Percentiles rank a stretch among this genome's conserved stretches.
These are phyloP conservation scores for Thereva unica DNA, from an alignment of 2,888 invertebrate species.

Conservation along the genomic window DNA sequence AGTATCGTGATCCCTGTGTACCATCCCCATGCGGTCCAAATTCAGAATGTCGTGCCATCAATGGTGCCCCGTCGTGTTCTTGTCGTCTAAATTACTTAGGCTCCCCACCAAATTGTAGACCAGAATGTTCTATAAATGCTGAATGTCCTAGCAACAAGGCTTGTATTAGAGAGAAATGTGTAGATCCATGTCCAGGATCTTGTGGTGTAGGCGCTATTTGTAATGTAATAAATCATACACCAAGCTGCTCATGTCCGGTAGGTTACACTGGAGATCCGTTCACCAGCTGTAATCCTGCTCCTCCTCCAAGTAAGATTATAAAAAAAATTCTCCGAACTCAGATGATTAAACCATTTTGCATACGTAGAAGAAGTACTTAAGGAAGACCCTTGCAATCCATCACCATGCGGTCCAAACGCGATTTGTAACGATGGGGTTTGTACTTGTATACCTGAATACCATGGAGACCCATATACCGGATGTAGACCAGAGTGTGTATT, in stretches of 20 bases:
- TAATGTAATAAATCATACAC: slow-evolving; percentile 69
- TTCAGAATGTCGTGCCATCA: slow-evolving; percentile 65
- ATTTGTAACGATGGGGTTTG: slow-evolving; percentile 70
- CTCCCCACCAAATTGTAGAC: slow-evolving; percentile 72
- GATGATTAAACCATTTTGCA: neutral
- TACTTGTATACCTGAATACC: slow-evolving; percentile 67
- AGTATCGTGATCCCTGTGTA: slow-evolving; percentile 65
- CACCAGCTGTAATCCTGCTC: slow-evolving; percentile 61
- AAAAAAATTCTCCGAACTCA: neutral
- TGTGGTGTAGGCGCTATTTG: slow-evolving; percentile 68
- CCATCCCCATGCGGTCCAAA: slow-evolving; percentile 79
- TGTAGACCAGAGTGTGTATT: slow-evolving; percentile 74
- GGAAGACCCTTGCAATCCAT: slow-evolving; percentile 68
- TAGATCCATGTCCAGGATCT: slow-evolving; percentile 69
- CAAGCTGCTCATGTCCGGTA: slow-evolving; percentile 67
- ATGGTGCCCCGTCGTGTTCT: slow-evolving; percentile 64
- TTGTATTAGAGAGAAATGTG: slow-evolving; percentile 75
- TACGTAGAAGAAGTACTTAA: slow-evolving; percentile 36
- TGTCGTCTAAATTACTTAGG: slow-evolving; percentile 75
- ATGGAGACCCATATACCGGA: slow-evolving; percentile 70
- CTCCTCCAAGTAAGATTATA: slow-evolving; percentile 54
- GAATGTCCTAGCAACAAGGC: slow-evolving; percentile 72
- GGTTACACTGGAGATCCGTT: slow-evolving; percentile 69
- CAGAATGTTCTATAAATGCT: slow-evolving; percentile 75
- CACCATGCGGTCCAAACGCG: slow-evolving; percentile 75